Base-by-base conservation (phyloP, 1,140 invertebrate species). In the Lucilia cuprina region DNA sequence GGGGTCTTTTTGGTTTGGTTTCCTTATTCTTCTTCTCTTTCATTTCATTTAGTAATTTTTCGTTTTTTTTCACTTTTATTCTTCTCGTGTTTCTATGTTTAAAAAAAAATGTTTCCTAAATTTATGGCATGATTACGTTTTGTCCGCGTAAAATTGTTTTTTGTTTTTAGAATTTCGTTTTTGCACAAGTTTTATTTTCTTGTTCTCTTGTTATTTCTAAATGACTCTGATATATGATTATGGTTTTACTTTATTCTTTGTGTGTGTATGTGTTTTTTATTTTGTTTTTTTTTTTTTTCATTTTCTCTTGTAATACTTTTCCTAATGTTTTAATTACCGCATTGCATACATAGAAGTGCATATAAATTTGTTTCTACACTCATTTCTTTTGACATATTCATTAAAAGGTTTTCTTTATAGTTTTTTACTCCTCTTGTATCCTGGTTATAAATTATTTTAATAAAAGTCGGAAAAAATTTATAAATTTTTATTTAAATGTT, bases 331-430 rank as follows among this genome's bases (percentile, higher is more conserved):
- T 47, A 47, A 78, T 78, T 49, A 47, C 77, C 41, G 41, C 77
- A 78, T 47, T 47, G 41, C 77, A 49, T 55, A 55, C n/a, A n/a
- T 12, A 13, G 14, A 12, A 55, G 50, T 55, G 50, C 50, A 55
- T 55, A 55, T 55, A 41, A 41, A 41, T 41, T 41, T 55, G 10
- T 55, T 55, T 55, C 50, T 17, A 55, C 25, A 77, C 30, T 77
- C 74, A 77, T 77, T 77, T 55, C 74, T 35, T 77, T 77, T 77
- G 74, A 77, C 74, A 77, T 77, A 77, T 77, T 77, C 74, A 77
- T 77, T 77, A 77, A 77, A 77, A 77, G 17, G 74, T 35, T 77
- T 77, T 30, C 14, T 35, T 77, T 77, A 3, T 41, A 41, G 35
- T 41, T 55, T 13, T 55, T 55, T 55, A n/a, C n/a, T 12, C 50